Conservation (phyloP, 2,113 vertebrate species). For the Hiodon alosoides region DNA sequence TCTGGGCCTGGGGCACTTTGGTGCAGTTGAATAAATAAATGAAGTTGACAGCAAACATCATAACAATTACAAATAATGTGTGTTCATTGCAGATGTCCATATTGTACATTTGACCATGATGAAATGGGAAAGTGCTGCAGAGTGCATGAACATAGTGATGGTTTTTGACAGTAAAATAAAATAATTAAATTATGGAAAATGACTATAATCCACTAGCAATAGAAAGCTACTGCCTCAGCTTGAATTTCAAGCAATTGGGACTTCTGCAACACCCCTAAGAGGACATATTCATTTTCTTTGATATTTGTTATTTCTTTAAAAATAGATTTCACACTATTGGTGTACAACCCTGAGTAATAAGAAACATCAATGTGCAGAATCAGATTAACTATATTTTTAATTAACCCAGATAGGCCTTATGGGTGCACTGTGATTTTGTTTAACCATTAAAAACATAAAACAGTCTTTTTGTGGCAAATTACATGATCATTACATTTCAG, state of each 20-base stretch:
- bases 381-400: background rate
- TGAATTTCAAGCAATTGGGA: background rate
- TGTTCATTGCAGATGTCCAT: constrained; percentile 63
- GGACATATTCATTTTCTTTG: background rate
- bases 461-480: background rate
- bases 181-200: constrained; percentile 19
- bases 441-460: background rate
- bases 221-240: constrained; percentile 11
- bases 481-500: background rate
- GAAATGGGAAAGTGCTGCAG: constrained; percentile 46
- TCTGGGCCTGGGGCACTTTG: constrained; percentile 66
- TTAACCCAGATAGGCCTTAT: background rate
- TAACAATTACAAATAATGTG: constrained; percentile 70
- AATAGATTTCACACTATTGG: background rate
- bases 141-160: constrained; percentile 4
- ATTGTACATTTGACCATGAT: constrained; percentile 56
- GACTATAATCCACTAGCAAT: constrained; percentile 16
- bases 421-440: background rate
- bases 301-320: background rate
- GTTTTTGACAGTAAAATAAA: constrained; percentile 22
- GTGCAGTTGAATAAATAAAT: constrained; percentile 80
- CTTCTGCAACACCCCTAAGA: background rate
- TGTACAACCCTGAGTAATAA: background rate
- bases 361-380: background rate
- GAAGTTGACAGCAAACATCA: constrained; percentile 82